Evolutionary conservation across 2,113 vertebrate species (phyloP), one percentile per base, ranked within the genome.

Genomic region (Lates calcarifer): DNA sequence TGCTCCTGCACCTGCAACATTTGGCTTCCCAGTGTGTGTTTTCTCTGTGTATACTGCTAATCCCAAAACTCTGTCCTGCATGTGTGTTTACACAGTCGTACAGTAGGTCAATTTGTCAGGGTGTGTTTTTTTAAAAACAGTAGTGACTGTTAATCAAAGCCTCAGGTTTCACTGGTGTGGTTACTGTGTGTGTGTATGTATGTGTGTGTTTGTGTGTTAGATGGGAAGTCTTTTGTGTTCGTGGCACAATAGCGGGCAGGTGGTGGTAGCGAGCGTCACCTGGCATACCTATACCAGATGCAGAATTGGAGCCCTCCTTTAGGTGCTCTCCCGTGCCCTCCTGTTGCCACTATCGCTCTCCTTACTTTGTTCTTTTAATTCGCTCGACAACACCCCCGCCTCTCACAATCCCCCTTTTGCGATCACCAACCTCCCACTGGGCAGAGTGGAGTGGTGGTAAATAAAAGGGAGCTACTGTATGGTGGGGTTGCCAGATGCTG

Each of bases 401-500:
- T 22, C 69, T 64, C 47, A 41, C 41, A 26, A 45, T n/a, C 74
- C 76, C 74, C 76, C n/a, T 14, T 33, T 17, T 77, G 43, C 73
- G 51, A 24, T 15, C 29, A 18, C 45, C 73, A 29, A 13, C 81
- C 81, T 81, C 86, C 86, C 82, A 58, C 60, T 15, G 64, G 53
- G 70, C 45, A 22, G 55, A 71, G 56, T 28, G 49, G 51, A 72
- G 85, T 29, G 51, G 28, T 14, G 72, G 57, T 74, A 71, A 81
- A 85, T 69, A 89, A 85, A 87, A 64, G 74, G 58, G 31, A 82
- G 75, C 61, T 69, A 64, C 35, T 31, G 57, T 64, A 18, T 20
- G 70, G 73, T 79, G 53, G 85, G 85, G 72, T 26, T 74, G 78
- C 90, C 94, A 94, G 91, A 92, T 93, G 93, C 89, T 90, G 57